Evolutionary conservation across 2,888 invertebrate species (phyloP).

Genomic region (Cephus sareptanus): DNA sequence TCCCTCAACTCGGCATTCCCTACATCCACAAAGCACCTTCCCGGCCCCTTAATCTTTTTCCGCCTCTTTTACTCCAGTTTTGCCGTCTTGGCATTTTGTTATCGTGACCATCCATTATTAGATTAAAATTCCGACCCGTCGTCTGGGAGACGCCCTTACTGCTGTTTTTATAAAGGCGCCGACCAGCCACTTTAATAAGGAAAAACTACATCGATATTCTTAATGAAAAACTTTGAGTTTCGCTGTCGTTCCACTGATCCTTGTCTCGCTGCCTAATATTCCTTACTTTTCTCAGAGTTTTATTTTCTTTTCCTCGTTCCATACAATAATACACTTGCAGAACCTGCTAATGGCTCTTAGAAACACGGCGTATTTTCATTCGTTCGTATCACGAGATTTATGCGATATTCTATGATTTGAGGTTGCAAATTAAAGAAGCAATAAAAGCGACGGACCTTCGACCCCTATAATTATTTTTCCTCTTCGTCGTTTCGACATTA

Average conservation of each 20-base stretch:
- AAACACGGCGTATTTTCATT: background rate
- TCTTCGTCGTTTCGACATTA: background rate
- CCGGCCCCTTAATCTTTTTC: background rate
- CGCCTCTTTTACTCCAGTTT: background rate
- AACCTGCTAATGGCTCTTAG: background rate
- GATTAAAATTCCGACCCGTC: constrained; percentile 24
- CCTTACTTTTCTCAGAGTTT: background rate
- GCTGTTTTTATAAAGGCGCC: background rate
- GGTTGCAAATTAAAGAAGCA: background rate
- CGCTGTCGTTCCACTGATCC: background rate
- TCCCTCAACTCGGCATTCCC: background rate
- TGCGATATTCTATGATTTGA: background rate
- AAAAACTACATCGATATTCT: background rate
- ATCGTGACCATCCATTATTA: constrained; percentile 6
- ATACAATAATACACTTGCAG: background rate
- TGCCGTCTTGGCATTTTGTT: background rate
- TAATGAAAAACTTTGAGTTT: constrained; percentile 11
- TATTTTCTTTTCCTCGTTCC: background rate
- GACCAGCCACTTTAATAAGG: background rate
- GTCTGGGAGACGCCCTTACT: background rate
- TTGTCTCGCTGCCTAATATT: background rate
- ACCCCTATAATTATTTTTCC: background rate
- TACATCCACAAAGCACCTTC: background rate
- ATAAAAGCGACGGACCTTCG: background rate
- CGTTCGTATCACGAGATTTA: background rate